Evolutionary conservation across 2,888 invertebrate genomes (phyloP).

Genomic region (Dolichopus griseipennis): DNA sequence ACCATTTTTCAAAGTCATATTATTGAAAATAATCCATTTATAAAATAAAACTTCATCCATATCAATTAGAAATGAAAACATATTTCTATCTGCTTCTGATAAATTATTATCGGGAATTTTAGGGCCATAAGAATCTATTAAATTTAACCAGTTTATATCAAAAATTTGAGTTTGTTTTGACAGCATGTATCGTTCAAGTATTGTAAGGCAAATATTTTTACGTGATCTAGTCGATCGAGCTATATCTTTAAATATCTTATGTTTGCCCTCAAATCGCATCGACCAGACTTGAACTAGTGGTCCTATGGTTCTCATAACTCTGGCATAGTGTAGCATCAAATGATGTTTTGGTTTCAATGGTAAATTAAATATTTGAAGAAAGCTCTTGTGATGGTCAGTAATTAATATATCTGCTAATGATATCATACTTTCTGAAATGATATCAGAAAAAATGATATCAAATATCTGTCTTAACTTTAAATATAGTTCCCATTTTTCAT

Average conservation of each 20-base stretch:
- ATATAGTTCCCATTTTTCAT: conserved; percentile 1
- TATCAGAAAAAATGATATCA: conserved; percentile 23
- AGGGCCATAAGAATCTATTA: too few relatives aligned
- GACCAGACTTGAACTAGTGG: neutral
- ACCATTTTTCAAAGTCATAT: too few relatives aligned
- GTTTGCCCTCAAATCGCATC: neutral
- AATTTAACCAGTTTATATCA: too few relatives aligned
- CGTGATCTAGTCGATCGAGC: neutral
- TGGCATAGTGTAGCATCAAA: neutral
- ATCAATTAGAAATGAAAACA: too few relatives aligned
- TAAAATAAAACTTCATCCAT: too few relatives aligned
- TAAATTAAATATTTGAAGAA: neutral
- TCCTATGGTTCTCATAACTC: neutral
- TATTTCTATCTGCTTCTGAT: too few relatives aligned
- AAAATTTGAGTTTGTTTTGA: too few relatives aligned
- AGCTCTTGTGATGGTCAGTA: neutral
- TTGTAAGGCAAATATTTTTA: neutral
- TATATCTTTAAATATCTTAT: conserved; percentile 2
- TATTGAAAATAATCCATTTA: too few relatives aligned
- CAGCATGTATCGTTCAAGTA: neutral
- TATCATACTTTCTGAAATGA: neutral
- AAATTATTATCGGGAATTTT: too few relatives aligned
- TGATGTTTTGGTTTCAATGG: neutral
- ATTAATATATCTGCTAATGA: neutral
- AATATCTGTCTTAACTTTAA: conserved; percentile 8